phyloP scores from a whole-genome alignment of 2,797 vertebrate genomes.

The Aratinga solstitialis region DNA sequence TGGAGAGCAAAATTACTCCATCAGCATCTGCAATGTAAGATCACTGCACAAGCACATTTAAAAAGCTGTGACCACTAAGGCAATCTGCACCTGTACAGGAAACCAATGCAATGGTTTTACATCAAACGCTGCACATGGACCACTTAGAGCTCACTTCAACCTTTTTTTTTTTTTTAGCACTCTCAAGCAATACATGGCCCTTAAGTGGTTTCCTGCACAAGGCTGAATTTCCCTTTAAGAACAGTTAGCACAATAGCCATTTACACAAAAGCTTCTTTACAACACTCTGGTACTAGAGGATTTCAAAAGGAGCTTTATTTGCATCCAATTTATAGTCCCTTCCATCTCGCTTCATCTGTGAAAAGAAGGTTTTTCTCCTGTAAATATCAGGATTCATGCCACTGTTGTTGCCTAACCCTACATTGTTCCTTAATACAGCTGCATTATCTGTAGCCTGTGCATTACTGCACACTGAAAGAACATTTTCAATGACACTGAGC shows the following conservation, averaged over 20 bases:
- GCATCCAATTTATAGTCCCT: background rate
- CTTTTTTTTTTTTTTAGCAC: background rate
- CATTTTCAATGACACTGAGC: background rate
- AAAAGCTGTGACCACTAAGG: background rate
- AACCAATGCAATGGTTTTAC: background rate
- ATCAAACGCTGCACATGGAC: background rate
- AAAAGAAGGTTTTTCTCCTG: background rate
- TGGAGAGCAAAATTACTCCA: background rate
- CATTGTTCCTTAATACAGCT: background rate
- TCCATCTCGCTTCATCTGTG: background rate
- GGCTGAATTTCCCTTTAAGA: background rate
- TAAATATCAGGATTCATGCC: background rate
- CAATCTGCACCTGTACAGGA: background rate
- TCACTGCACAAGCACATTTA: background rate
- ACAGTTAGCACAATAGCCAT: background rate
- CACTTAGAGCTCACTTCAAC: background rate
- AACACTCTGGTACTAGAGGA: background rate
- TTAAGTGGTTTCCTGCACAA: background rate
- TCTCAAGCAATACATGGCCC: background rate
- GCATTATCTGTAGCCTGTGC: background rate
- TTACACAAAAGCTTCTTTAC: background rate
- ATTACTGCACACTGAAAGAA: background rate
- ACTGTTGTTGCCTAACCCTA: background rate
- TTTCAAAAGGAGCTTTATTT: slow-evolving; percentile 12
- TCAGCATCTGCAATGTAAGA: background rate